Evolutionary conservation across 2,113 vertebrate species (phyloP).

Genomic region (Catagonus wagneri): DNA sequence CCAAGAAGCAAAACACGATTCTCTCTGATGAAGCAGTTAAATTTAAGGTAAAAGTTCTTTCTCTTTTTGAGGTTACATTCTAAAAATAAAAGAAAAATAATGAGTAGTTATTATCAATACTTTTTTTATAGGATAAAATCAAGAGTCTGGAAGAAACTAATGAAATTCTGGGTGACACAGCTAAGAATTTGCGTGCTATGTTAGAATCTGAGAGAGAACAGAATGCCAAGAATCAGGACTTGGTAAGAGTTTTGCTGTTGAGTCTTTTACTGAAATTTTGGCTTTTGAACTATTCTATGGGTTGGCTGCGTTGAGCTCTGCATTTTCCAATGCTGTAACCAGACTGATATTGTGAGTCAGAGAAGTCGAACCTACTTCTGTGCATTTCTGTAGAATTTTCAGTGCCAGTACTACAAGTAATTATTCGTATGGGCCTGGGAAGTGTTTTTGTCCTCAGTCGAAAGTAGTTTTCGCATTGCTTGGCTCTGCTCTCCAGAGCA

Average conservation of each 20-base stretch:
- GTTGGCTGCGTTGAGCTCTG: not conserved
- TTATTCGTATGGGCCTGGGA: not conserved
- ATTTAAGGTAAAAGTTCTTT: conserved; percentile 89
- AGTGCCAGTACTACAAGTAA: not conserved
- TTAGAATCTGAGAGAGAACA: conserved; percentile 89
- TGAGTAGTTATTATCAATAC: not conserved
- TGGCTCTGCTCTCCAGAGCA: not conserved
- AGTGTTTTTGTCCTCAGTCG: not conserved
- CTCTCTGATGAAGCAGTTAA: conserved; percentile 88
- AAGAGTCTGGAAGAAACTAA: conserved; percentile 89
- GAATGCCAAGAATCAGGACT: conserved; percentile 88
- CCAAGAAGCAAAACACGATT: conserved; percentile 88
- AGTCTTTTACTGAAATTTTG: not conserved
- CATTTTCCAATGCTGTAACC: not conserved
- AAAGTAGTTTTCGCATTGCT: not conserved
- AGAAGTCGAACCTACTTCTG: not conserved
- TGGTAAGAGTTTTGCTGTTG: conserved; percentile 84
- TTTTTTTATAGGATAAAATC: conserved; percentile 86
- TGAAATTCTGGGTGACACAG: conserved; percentile 86
- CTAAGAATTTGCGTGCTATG: conserved; percentile 85
- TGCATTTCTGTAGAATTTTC: not conserved
- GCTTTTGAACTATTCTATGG: not conserved
- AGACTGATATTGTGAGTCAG: not conserved
- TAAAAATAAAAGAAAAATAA: conserved; percentile 48
- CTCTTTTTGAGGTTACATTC: not conserved